A percentile compares a stretch with the other conserved stretches of the same genome.
These are phyloP conservation scores for Engystomops pustulosus DNA, from an alignment of 2,113 vertebrate genomes.

Conservation along the genomic window DNA sequence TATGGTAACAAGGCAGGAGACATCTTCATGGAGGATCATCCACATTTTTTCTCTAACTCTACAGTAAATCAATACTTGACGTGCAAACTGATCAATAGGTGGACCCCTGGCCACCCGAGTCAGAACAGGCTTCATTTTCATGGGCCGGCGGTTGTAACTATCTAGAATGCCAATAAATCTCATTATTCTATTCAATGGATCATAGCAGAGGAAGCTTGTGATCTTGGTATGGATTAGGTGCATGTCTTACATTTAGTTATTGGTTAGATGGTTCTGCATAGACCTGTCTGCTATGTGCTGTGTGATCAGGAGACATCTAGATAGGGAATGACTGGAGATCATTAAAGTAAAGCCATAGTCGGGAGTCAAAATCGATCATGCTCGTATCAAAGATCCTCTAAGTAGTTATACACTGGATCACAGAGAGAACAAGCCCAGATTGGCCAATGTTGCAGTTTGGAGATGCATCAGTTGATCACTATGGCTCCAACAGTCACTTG, in stretches of 20 bases:
- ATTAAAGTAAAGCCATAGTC: no score
- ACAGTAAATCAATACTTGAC: neutral
- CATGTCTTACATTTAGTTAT: neutral
- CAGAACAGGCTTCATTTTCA: neutral
- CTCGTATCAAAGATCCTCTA: no score
- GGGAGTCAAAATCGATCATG: no score
- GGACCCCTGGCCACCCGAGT: neutral
- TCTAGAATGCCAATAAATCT: neutral
- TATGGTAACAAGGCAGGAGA: constrained; percentile 5
- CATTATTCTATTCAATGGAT: neutral
- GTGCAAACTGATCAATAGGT: neutral
- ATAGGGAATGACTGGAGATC: no score
- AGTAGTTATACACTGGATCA: no score
- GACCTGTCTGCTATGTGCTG: neutral
- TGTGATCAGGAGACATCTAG: neutral
- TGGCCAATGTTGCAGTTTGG: no score
- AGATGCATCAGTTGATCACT: no score
- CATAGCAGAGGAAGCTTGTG: neutral
- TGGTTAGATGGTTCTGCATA: neutral
- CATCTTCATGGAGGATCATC: neutral
- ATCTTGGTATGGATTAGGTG: neutral
- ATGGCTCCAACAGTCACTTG: no score
- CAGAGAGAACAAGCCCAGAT: no score
- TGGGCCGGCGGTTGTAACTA: neutral
- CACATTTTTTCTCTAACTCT: neutral